A percentile compares a stretch with the other conserved stretches of the same genome.
phyloP scores from a whole-genome alignment of 2,888 invertebrate species.

The Agrochola circellaris region DNA sequence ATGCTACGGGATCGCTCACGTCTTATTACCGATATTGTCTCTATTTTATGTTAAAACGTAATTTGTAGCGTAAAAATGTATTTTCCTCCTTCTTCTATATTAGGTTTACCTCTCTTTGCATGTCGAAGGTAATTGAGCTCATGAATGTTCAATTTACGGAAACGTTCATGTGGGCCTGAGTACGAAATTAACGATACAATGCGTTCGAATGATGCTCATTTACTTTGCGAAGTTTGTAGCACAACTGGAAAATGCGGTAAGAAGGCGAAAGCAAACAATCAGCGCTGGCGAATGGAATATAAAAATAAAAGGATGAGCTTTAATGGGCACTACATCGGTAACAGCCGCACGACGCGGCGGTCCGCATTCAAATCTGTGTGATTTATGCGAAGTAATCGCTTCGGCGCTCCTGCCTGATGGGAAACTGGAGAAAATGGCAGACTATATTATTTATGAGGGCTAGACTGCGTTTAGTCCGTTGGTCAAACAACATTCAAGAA shows the following conservation, averaged over 20 bases:
- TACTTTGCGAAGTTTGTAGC: conserved; percentile 36
- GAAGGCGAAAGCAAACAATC: conserved; percentile 68
- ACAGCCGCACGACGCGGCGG: conserved; percentile 72
- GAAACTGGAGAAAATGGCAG: conserved; percentile 66
- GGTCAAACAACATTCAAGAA: conserved; percentile 58
- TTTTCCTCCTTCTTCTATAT: conserved; percentile 28
- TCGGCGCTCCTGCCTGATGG: conserved; percentile 70
- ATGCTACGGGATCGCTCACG: conserved; percentile 70
- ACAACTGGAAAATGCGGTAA: conserved; percentile 56
- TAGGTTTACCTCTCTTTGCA: conserved; percentile 39
- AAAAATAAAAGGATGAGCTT: conserved; percentile 68
- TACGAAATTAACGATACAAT: conserved; percentile 50
- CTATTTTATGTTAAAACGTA: conserved; percentile 47
- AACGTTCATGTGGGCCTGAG: conserved; percentile 40
- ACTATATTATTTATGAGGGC: conserved; percentile 66
- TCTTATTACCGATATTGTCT: conserved; percentile 60
- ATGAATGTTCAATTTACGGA: conserved; percentile 58
- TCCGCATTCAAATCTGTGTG: conserved; percentile 83
- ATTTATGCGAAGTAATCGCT: conserved; percentile 83
- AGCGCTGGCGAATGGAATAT: conserved; percentile 62
- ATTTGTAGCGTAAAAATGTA: conserved; percentile 23
- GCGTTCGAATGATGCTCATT: conserved; percentile 29
- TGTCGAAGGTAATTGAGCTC: conserved; percentile 58
- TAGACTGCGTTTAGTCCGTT: conserved; percentile 54
- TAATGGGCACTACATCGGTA: conserved; percentile 78